Conservation (phyloP, 2,888 invertebrate species). For the Plutella xylostella region DNA sequence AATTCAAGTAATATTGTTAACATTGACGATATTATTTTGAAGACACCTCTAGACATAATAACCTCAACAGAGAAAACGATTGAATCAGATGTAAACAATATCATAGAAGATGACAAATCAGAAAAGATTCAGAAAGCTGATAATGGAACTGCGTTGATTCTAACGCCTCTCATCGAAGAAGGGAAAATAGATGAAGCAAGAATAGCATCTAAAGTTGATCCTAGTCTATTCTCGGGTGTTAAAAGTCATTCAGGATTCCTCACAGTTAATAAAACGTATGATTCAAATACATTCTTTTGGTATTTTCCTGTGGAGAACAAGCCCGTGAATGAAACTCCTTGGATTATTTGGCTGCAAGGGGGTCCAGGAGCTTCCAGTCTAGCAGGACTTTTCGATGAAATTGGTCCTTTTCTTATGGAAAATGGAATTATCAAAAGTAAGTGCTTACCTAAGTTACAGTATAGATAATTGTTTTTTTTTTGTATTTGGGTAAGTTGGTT, state of each 20-base stretch:
- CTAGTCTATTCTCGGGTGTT: constrained; percentile 38
- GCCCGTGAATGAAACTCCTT: constrained; percentile 63
- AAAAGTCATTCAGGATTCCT: constrained; percentile 64
- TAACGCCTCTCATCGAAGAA: constrained; percentile 47
- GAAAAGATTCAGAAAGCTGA: constrained; percentile 20
- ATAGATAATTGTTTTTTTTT: neutral
- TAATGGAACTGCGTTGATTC: constrained; percentile 38
- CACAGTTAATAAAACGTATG: constrained; percentile 79
- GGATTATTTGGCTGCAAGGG: constrained; percentile 91
- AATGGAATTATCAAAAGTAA: neutral
- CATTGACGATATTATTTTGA: neutral
- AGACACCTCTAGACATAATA: neutral
- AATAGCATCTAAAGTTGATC: constrained; percentile 33
- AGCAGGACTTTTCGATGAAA: constrained; percentile 50
- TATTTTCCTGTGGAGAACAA: constrained; percentile 74
- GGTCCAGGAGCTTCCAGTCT: constrained; percentile 83
- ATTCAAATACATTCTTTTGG: constrained; percentile 88
- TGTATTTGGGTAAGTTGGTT: neutral
- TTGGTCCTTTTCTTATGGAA: constrained; percentile 41
- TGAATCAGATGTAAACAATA: neutral
- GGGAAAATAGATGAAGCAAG: constrained; percentile 44
- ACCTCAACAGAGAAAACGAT: neutral
- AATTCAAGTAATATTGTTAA: too few species aligned
- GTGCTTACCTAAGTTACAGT: neutral
- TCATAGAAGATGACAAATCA: neutral